Conservation (phyloP, 2,113 vertebrate genomes). For the Butorides virescens region DNA sequence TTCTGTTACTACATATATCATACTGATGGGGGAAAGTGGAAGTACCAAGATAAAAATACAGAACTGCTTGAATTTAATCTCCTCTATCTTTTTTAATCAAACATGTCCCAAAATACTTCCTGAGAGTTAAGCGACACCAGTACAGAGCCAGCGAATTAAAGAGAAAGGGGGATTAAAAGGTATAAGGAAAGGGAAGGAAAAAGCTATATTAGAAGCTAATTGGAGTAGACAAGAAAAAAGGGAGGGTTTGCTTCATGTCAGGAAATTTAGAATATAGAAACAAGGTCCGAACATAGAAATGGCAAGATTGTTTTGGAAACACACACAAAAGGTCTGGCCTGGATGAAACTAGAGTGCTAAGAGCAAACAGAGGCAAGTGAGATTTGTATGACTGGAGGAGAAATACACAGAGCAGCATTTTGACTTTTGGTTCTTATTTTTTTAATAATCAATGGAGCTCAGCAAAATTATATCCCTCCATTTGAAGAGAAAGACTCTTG, state of each 20-base stretch:
- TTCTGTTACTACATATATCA: not conserved
- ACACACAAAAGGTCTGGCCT: not conserved
- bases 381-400: not conserved
- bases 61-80: conserved; percentile 17
- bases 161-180: not conserved
- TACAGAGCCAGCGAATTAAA: not conserved
- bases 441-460: not conserved
- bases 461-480: not conserved
- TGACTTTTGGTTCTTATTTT: not conserved
- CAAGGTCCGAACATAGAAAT: not conserved
- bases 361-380: not conserved
- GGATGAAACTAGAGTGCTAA: not conserved
- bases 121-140: not conserved
- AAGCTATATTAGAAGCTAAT: not conserved
- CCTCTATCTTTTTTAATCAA: conserved; percentile 10
- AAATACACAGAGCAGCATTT: not conserved
- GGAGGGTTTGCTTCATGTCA: not conserved
- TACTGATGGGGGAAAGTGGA: not conserved
- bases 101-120: not conserved
- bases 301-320: not conserved
- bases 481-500: not conserved
- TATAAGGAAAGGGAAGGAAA: not conserved
- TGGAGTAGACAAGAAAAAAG: not conserved
- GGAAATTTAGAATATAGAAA: not conserved
- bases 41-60: not conserved